phyloP scores from a whole-genome alignment of 2,797 vertebrate species.

The Schizothorax lantsangensis region DNA sequence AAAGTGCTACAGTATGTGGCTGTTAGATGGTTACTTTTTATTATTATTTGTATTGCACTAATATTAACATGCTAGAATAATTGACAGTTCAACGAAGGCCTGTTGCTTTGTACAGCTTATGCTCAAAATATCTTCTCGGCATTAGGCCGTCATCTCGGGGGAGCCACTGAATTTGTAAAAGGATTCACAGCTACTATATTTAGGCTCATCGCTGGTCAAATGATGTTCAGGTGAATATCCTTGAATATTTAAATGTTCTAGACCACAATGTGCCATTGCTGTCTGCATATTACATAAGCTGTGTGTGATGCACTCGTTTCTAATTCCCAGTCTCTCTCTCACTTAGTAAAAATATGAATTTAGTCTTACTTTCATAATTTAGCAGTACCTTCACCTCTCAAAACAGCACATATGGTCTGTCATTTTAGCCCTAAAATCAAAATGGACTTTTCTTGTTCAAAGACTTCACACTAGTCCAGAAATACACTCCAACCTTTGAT shows the following conservation, averaged over 20 bases:
- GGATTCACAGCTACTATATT: constrained; percentile 36
- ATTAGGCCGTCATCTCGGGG: background rate
- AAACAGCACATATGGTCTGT: constrained; percentile 66
- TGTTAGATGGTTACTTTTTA: background rate
- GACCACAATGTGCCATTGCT: constrained; percentile 36
- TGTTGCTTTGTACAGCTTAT: background rate
- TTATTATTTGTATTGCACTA: background rate
- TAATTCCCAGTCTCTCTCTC: constrained; percentile 4
- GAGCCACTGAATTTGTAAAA: constrained; percentile 43
- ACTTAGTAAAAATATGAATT: constrained; percentile 20
- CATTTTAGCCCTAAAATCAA: constrained; percentile 69
- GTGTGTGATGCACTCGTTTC: constrained; percentile 16
- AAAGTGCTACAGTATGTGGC: background rate
- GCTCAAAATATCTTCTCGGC: constrained; percentile 5
- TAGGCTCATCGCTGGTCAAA: constrained; percentile 34
- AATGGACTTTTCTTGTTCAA: constrained; percentile 81
- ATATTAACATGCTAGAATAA: background rate
- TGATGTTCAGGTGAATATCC: constrained; percentile 30
- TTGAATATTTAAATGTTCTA: constrained; percentile 49
- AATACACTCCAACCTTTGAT: constrained; percentile 47
- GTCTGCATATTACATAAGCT: constrained; percentile 51
- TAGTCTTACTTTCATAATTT: constrained; percentile 51
- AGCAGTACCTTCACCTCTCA: constrained; percentile 66
- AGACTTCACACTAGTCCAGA: constrained; percentile 59
- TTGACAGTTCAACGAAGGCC: background rate